These are phyloP conservation scores for Cenopis cana DNA, from an alignment of 2,888 invertebrate species.

Conservation along the genomic window DNA sequence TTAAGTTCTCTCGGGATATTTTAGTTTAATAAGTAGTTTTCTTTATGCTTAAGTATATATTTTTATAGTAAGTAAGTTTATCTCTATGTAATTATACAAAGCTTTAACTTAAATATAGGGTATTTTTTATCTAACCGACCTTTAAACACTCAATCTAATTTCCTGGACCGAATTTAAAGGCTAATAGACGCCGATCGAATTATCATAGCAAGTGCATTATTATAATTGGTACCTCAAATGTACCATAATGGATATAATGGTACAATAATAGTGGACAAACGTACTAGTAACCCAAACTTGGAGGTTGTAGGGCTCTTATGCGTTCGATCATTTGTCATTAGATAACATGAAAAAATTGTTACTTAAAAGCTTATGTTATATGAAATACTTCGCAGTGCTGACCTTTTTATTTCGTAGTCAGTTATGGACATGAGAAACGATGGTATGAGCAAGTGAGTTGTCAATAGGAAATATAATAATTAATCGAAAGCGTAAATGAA, in stretches of 20 bases:
- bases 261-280: slow-evolving; percentile 35
- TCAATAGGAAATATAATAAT: slow-evolving; percentile 21
- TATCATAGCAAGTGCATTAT: slow-evolving; percentile 53
- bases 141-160: slow-evolving; percentile 7
- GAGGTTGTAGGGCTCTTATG: slow-evolving; percentile 54
- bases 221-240: slow-evolving; percentile 50
- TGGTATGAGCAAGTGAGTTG: slow-evolving; percentile 21
- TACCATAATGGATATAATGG: slow-evolving; percentile 32
- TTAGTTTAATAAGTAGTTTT: too few relatives aligned
- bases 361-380: not conserved
- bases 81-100: too few relatives aligned
- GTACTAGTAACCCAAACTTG: slow-evolving; percentile 50
- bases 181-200: slow-evolving; percentile 53
- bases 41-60: too few relatives aligned
- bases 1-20: too few relatives aligned
- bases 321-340: slow-evolving; percentile 61
- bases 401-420: too few relatives aligned
- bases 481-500: too few relatives aligned
- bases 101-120: slow-evolving; percentile 1
- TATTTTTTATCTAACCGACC: slow-evolving; percentile 4
- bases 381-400: not conserved
- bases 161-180: slow-evolving; percentile 33
- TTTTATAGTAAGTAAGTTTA: too few relatives aligned
- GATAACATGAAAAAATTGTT: slow-evolving; percentile 49
- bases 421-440: not conserved